Percentiles rank a stretch among this genome's conserved stretches.
Conservation (phyloP, 2,888 invertebrate genomes). For the Diogma glabrata region DNA sequence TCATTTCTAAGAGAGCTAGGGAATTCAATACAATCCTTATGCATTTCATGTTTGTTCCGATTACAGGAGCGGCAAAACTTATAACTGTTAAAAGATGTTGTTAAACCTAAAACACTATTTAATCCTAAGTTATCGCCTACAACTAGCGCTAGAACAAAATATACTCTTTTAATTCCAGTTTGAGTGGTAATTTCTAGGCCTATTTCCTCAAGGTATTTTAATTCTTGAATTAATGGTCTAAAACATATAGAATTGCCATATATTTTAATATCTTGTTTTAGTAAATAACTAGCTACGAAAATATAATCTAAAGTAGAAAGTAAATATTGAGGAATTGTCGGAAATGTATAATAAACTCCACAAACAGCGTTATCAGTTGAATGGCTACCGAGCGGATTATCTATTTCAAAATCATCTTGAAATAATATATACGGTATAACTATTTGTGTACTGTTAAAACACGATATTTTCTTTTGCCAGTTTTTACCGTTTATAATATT, state of each 20-base stretch:
- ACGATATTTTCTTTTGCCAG: not conserved
- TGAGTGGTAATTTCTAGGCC: not conserved
- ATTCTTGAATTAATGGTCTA: conserved; percentile 16
- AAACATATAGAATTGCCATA: conserved; percentile 17
- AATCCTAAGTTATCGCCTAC: not conserved
- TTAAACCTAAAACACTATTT: not conserved
- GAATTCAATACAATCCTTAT: conserved; percentile 15
- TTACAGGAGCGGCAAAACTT: conserved; percentile 19
- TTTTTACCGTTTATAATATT: conserved; percentile 14
- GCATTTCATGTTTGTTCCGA: conserved; percentile 17
- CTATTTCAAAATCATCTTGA: conserved; percentile 17
- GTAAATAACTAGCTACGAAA: conserved; percentile 18
- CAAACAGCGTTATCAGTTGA: conserved; percentile 12
- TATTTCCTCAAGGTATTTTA: conserved; percentile 17
- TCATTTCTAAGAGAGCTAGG: conserved; percentile 14
- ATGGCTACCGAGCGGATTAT: conserved; percentile 16
- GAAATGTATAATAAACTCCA: conserved; percentile 16
- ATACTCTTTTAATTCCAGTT: conserved; percentile 12
- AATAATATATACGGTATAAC: conserved; percentile 14
- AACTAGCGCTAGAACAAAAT: not conserved
- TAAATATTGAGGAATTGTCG: conserved; percentile 18
- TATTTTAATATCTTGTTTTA: conserved; percentile 16
- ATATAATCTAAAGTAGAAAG: conserved; percentile 19
- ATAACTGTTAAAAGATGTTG: conserved; percentile 1
- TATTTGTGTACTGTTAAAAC: too few species aligned